phyloP scores from a whole-genome alignment of 2,113 vertebrate species.

The Aldabrachelys gigantea region DNA sequence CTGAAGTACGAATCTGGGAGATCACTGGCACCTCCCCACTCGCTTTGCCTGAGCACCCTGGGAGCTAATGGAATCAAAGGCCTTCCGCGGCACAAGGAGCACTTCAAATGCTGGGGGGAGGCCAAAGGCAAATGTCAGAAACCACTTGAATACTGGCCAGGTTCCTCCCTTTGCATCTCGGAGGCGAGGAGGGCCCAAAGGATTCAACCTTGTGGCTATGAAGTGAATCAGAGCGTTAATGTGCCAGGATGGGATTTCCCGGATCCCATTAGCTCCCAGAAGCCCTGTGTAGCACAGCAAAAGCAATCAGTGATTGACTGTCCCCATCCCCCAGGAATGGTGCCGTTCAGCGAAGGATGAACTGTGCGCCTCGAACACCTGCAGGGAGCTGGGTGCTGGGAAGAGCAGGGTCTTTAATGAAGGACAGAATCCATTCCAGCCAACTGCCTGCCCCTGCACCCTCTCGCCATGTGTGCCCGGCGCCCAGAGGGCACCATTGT shows the following conservation, averaged over 20 bases:
- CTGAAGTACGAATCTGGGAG: neutral
- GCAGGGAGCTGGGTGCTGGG: neutral
- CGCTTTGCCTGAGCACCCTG: neutral
- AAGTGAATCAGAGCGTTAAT: neutral
- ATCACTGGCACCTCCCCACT: neutral
- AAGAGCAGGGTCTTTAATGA: accelerated
- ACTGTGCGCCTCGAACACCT: neutral
- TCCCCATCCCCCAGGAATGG: neutral
- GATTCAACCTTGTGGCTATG: neutral
- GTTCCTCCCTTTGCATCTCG: conserved; percentile 28
- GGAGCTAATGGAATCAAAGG: neutral
- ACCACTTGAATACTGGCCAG: conserved; percentile 57
- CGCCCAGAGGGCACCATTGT: neutral
- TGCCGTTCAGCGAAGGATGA: neutral
- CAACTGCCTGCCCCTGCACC: neutral
- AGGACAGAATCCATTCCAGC: neutral
- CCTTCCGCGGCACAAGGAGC: neutral
- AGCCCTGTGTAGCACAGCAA: conserved; percentile 1
- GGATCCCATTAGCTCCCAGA: neutral
- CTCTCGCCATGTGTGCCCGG: neutral
- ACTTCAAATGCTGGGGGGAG: neutral
- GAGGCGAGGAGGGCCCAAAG: neutral
- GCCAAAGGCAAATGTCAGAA: neutral
- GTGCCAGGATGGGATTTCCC: neutral
- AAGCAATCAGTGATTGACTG: neutral